phyloP scores from a whole-genome alignment of 2,113 vertebrate genomes.

The Cyprinodon variegatus region DNA sequence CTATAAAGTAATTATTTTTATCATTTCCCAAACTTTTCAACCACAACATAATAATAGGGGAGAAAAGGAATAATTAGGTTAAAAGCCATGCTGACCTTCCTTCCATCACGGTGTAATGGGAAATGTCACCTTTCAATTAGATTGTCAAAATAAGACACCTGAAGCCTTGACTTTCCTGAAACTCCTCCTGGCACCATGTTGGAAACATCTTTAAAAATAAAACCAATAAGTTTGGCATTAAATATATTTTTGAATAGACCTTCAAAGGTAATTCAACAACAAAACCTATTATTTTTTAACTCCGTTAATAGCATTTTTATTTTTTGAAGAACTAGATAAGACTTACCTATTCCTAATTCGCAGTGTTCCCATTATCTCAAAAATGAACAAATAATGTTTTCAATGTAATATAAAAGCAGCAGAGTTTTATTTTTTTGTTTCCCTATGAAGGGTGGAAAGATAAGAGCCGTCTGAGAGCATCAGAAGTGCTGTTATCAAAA shows the following conservation, averaged over 20 bases:
- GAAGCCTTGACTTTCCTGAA: not conserved
- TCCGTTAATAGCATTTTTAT: not conserved
- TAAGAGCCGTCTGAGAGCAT: conserved; percentile 4
- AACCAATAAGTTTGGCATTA: not conserved
- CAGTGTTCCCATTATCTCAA: not conserved
- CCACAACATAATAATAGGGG: not conserved
- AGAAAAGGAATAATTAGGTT: not conserved
- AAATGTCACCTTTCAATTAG: not conserved
- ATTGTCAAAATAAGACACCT: not conserved
- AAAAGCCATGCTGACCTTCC: not conserved
- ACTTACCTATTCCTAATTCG: not conserved
- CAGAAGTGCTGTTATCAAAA: conserved; percentile 2
- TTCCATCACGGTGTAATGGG: not conserved
- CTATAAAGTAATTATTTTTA: conserved; percentile 2
- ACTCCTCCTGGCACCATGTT: not conserved
- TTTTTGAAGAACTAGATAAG: not conserved
- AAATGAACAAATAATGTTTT: not conserved
- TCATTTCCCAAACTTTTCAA: conserved; percentile 1
- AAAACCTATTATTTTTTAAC: not conserved
- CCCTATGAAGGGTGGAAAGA: not conserved
- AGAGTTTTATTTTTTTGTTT: not conserved
- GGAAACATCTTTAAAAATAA: not conserved
- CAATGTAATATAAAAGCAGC: not conserved
- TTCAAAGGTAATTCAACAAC: not conserved
- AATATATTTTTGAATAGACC: not conserved